phyloP scores from a whole-genome alignment of 2,113 vertebrate genomes.

The Ctenodactylus gundi region DNA sequence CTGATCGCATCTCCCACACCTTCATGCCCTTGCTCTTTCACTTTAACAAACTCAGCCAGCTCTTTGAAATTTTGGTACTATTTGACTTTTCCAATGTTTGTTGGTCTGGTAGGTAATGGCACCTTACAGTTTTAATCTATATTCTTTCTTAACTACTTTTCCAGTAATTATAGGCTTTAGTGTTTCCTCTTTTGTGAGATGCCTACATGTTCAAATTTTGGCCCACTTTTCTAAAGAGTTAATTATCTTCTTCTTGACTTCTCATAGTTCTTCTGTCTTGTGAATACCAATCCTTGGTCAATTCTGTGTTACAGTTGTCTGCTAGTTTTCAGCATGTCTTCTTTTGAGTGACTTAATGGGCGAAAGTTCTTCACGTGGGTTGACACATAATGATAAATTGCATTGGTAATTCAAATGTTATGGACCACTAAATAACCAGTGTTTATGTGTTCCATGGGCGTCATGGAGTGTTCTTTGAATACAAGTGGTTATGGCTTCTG shows the following conservation, averaged over 20 bases:
- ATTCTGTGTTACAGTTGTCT: background rate
- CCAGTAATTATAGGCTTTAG: conserved; percentile 21
- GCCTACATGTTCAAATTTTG: background rate
- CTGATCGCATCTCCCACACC: too few relatives aligned
- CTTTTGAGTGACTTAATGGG: background rate
- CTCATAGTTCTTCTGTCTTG: background rate
- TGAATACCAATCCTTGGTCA: background rate
- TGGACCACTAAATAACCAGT: background rate
- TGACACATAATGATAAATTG: background rate
- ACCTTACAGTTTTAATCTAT: conserved; percentile 21
- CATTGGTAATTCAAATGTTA: background rate
- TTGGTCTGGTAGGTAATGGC: background rate
- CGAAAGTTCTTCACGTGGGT: background rate
- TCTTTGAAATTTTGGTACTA: background rate
- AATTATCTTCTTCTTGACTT: conserved; percentile 20
- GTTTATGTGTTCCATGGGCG: background rate
- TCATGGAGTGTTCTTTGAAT: background rate
- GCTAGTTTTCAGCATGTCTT: background rate
- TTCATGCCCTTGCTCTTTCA: background rate
- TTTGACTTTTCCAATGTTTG: background rate
- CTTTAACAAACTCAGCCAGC: background rate
- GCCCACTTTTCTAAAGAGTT: background rate
- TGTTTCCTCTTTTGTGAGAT: conserved; percentile 1
- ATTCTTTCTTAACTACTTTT: conserved; percentile 29
- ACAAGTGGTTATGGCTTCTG: background rate